phyloP scores from a whole-genome alignment of 1,140 invertebrate genomes.

The Melanaphis sacchari region DNA sequence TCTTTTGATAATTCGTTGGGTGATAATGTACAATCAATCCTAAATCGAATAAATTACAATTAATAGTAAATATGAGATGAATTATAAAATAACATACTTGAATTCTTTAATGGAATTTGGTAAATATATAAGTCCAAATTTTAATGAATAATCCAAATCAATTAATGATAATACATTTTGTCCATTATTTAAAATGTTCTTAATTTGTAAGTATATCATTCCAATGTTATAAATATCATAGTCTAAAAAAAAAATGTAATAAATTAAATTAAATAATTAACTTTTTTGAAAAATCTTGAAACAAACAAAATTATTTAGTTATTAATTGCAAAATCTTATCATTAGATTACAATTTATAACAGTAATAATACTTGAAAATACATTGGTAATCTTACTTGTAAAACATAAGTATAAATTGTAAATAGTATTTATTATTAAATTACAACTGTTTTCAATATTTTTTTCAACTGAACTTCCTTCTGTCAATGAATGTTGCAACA shows the following conservation, averaged over 20 bases:
- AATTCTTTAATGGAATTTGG: slow-evolving; percentile 40
- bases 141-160: slow-evolving; percentile 51
- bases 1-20: slow-evolving; percentile 32
- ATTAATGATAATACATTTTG: slow-evolving; percentile 47
- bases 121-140: slow-evolving; percentile 46
- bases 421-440: slow-evolving; percentile 53
- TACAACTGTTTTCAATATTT: slow-evolving; percentile 47
- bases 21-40: not conserved
- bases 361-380: not conserved
- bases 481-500: slow-evolving; percentile 41
- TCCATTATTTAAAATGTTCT: not conserved
- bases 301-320: not conserved
- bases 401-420: slow-evolving; percentile 54
- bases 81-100: slow-evolving; percentile 2
- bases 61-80: not conserved
- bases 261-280: not conserved
- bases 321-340: not conserved
- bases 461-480: slow-evolving; percentile 25
- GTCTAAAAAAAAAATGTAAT: slow-evolving; percentile 25
- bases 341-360: not conserved
- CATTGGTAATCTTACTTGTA: slow-evolving; percentile 13
- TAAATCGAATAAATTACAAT: not conserved
- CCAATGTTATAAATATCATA: slow-evolving; percentile 24
- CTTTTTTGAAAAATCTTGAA: not conserved
- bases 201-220: slow-evolving; percentile 17